These are phyloP conservation scores for Theristus sp. DNA, from an alignment of 2,888 invertebrate species.

Conservation along the genomic window DNA sequence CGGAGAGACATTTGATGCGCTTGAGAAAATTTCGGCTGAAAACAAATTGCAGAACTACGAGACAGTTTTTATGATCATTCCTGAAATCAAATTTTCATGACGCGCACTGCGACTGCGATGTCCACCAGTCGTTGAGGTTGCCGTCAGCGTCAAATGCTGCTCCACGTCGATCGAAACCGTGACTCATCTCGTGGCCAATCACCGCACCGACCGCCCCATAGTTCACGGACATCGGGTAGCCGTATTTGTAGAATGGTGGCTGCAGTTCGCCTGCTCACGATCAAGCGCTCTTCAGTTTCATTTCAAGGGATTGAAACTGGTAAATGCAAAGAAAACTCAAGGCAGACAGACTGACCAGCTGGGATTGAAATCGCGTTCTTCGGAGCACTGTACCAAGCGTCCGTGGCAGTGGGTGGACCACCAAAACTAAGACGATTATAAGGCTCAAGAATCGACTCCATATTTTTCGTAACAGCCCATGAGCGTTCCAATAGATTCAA, in stretches of 20 bases:
- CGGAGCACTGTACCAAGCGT: constrained; percentile 1
- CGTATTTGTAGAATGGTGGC: background rate
- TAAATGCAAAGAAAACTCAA: no score
- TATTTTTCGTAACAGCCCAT: background rate
- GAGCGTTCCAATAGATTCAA: background rate
- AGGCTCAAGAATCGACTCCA: background rate
- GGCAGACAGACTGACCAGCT: background rate
- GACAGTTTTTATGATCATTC: background rate
- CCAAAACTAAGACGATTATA: background rate
- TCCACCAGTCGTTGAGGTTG: constrained; percentile 9
- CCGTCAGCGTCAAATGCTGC: background rate
- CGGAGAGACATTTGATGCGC: constrained; percentile 7
- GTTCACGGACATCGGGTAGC: background rate
- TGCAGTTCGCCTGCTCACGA: background rate
- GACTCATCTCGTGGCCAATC: constrained; percentile 5
- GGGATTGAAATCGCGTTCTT: background rate
- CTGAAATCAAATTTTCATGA: no score
- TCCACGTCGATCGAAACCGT: constrained; percentile 3
- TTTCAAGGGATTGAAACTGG: no score
- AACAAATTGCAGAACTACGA: background rate
- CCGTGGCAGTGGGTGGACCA: background rate
- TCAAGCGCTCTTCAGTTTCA: no score
- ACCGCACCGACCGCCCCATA: constrained; percentile 3
- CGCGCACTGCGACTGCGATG: constrained; percentile 3
- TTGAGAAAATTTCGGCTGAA: constrained; percentile 6